phyloP scores from a whole-genome alignment of 2,113 vertebrate species.

The Aphelocoma coerulescens region DNA sequence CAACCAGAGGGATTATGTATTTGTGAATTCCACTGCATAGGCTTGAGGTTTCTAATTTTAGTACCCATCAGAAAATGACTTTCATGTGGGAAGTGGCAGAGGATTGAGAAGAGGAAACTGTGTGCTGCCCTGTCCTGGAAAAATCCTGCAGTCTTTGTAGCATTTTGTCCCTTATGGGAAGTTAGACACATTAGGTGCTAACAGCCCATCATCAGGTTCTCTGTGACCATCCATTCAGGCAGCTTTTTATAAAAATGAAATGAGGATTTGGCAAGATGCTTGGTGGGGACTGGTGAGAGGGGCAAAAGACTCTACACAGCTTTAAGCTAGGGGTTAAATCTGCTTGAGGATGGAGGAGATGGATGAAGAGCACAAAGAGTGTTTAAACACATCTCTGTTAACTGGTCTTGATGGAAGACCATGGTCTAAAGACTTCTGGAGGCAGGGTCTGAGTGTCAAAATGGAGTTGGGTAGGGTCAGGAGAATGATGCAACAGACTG shows the following conservation, averaged over 20 bases:
- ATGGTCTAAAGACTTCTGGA: background rate
- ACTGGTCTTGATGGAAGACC: background rate
- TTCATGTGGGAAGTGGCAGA: background rate
- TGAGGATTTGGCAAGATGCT: background rate
- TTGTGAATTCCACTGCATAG: background rate
- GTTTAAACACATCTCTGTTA: background rate
- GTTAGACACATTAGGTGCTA: background rate
- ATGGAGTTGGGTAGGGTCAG: background rate
- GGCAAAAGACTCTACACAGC: background rate
- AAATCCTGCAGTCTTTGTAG: background rate
- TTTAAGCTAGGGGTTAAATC: background rate
- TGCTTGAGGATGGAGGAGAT: background rate
- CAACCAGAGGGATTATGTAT: background rate
- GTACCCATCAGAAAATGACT: background rate
- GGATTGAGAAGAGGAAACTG: background rate
- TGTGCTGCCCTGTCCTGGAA: background rate
- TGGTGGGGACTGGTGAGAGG: background rate
- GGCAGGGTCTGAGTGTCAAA: background rate
- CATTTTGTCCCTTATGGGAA: background rate
- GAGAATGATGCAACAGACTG: background rate
- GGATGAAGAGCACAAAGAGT: background rate
- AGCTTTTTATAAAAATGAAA: background rate
- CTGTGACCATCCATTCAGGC: background rate
- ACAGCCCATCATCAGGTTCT: background rate
- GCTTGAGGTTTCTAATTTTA: background rate